Base-by-base conservation (phyloP, 2,113 vertebrate species). In the Antechinus flavipes region DNA sequence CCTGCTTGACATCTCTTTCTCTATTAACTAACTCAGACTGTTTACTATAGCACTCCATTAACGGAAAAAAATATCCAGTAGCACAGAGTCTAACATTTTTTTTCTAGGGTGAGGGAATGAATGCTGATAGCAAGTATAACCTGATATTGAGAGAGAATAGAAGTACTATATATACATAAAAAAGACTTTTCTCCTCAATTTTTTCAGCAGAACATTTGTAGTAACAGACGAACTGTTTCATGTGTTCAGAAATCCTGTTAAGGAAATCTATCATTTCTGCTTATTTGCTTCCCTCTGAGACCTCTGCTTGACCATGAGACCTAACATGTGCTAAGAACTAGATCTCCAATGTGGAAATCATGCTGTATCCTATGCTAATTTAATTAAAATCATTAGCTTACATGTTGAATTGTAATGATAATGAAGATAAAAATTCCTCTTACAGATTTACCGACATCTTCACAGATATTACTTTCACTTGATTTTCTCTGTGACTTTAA, bases 61-160 rank as follows among this genome's bases (percentile, higher is more conserved):
- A 91, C 94, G 93, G 42, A 84, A 96, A 94, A 91, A 49, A 92
- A 93, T 52, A 50, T 30, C 35, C 30, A 30, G 2, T 35, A 91
- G 30, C 24, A 22, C 52, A 35, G 47, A 46, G 7, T 27, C 23
- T 96, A 91, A 53, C 47, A 46, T 8, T 84, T 76, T 84, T 84
- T 84, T 84, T 3, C 61, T 93, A 52, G 90, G 94, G 84, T 93
- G 93, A 91, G 61, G 56, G 23, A 49, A 94, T 42, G 94, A 95
- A 93, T 54, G 76, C 58, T 56, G 53, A 26, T 55, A 58, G 49
- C 54, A 91, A 68, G 35, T 93, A 61, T 90, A 84, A 93, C 91
- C 84, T 93, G 93, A 96, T 91, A 68, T 9, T 89, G 68, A 96
- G 54, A 95, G 47, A 90, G 55, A 56, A 91, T 42, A 95, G 95